Percentiles rank a stretch among this genome's conserved stretches.
Conservation (phyloP, 2,113 vertebrate genomes). For the Oenanthe melanoleuca region DNA sequence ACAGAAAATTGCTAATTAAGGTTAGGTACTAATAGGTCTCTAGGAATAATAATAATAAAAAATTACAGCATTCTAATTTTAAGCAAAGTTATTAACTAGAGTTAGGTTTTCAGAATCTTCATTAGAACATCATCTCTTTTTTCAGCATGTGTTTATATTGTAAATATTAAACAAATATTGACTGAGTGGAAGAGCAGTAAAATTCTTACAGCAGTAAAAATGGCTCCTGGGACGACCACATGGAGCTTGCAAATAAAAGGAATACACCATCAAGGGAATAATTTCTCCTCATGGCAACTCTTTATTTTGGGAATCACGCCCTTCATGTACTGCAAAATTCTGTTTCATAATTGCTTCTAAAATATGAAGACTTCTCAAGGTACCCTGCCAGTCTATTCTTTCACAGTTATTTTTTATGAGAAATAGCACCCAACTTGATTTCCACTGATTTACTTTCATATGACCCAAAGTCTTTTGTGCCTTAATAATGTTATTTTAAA, state of each 20-base stretch:
- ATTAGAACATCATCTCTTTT: not conserved
- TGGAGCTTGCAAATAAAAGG: not conserved
- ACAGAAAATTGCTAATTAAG: not conserved
- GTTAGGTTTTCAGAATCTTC: not conserved
- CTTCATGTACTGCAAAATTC: not conserved
- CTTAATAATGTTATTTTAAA: not conserved
- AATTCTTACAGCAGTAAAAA: not conserved
- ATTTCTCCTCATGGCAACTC: not conserved
- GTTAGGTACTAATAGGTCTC: not conserved
- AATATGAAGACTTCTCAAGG: not conserved
- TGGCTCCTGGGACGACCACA: not conserved
- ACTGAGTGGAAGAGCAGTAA: not conserved
- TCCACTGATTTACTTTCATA: not conserved
- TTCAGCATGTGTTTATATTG: not conserved
- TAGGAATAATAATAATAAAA: not conserved
- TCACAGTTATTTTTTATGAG: not conserved
- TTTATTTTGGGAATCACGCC: not conserved
- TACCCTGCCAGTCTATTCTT: not conserved
- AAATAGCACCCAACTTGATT: not conserved
- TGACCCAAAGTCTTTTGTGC: not conserved
- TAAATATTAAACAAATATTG: conserved; percentile 17
- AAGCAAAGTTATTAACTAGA: conserved; percentile 3
- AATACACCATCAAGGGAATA: not conserved
- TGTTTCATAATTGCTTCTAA: not conserved
- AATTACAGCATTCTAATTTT: not conserved